These are phyloP conservation scores for Tolypeutes matacus DNA, from an alignment of 2,797 vertebrate species.

Conservation along the genomic window DNA sequence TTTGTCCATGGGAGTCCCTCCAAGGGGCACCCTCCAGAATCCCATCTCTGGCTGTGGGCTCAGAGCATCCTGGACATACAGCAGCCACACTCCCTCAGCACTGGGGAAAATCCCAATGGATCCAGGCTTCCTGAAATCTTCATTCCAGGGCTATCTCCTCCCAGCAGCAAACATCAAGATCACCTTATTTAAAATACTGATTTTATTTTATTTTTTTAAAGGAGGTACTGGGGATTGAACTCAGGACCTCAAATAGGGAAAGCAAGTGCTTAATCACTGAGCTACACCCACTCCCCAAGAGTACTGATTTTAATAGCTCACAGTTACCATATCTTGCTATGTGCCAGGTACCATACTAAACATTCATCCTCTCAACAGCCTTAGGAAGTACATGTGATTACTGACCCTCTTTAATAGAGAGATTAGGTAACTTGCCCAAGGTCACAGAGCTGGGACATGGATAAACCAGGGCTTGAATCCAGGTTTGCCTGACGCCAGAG, in stretches of 20 bases:
- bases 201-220: not conserved
- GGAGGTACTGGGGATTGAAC: too few species aligned
- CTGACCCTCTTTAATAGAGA: not conserved
- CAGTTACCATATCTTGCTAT: not conserved
- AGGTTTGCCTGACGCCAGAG: not conserved
- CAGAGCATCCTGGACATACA: not conserved
- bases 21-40: not conserved
- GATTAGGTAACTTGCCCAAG: not conserved
- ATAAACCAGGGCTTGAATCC: not conserved
- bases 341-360: not conserved
- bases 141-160: not conserved
- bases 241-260: too few species aligned
- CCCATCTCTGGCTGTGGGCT: not conserved
- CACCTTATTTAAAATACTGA: not conserved
- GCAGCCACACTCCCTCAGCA: not conserved
- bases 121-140: slow-evolving; percentile 4
- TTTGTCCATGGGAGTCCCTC: not conserved
- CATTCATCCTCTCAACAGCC: fast-evolving
- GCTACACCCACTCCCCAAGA: not conserved
- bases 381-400: too few species aligned
- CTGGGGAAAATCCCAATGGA: not conserved
- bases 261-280: too few species aligned
- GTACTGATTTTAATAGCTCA: not conserved
- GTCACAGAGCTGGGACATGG: not conserved
- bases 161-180: not conserved